Evolutionary conservation across 1,140 invertebrate species (phyloP).

Genomic region (Procambarus clarkii): DNA sequence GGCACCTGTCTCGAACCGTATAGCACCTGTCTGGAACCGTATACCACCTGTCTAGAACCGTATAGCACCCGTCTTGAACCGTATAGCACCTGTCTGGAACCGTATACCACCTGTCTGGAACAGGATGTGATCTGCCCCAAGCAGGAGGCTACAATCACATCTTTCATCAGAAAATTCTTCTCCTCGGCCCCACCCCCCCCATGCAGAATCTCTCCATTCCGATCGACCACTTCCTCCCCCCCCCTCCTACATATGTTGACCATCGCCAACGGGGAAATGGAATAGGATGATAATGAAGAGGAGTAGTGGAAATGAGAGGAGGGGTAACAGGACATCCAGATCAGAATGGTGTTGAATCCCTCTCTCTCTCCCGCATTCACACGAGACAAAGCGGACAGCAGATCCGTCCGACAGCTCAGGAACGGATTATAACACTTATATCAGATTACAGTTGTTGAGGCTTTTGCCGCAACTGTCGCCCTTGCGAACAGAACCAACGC

Average conservation of each 20-base stretch:
- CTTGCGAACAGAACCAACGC: constrained; percentile 31
- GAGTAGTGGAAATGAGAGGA: neutral
- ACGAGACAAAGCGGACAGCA: constrained; percentile 44
- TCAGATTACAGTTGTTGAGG: constrained; percentile 49
- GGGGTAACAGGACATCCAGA: constrained; percentile 3
- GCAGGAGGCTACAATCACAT: too few species aligned
- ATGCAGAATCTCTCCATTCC: too few species aligned
- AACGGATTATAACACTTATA: constrained; percentile 62
- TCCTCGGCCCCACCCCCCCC: too few species aligned
- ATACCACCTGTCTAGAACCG: too few species aligned
- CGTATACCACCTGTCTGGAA: too few species aligned
- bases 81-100: too few species aligned
- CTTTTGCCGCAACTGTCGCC: constrained; percentile 47
- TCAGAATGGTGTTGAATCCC: constrained; percentile 54
- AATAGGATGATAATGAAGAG: too few species aligned
- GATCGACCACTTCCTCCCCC: neutral
- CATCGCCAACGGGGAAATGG: neutral
- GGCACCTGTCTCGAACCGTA: too few species aligned
- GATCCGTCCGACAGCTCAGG: constrained; percentile 43
- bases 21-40: too few species aligned
- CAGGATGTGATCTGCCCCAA: too few species aligned
- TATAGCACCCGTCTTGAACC: neutral
- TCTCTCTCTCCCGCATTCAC: neutral
- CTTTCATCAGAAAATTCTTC: too few species aligned
- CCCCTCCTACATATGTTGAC: neutral